A percentile compares a stretch with the other conserved stretches of the same genome.
Conservation (phyloP, 2,888 invertebrate species). For the Elmis aenea region DNA sequence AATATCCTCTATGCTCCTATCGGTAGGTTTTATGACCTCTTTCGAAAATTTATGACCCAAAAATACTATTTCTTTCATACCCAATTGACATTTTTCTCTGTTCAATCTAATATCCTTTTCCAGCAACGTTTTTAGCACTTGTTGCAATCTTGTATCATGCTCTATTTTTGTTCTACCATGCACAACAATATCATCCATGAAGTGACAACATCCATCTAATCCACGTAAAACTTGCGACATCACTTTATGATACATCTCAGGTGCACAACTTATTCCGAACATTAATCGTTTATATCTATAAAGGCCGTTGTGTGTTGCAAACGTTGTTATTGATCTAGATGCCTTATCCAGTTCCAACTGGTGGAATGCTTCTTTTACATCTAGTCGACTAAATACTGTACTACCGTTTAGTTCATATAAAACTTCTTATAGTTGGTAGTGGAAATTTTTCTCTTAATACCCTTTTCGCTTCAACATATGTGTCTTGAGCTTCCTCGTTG, state of each 20-base stretch:
- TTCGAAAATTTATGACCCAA: constrained; percentile 30
- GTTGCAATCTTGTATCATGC: constrained; percentile 30
- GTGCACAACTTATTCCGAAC: constrained; percentile 41
- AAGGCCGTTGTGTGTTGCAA: constrained; percentile 36
- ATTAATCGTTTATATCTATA: constrained; percentile 39
- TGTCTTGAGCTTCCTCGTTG: too few relatives aligned
- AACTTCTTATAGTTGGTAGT: constrained; percentile 24
- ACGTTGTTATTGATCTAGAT: constrained; percentile 38
- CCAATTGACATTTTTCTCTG: constrained; percentile 32
- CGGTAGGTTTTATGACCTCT: constrained; percentile 29
- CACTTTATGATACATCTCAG: constrained; percentile 43
- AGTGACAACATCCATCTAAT: constrained; percentile 35
- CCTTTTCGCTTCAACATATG: too few relatives aligned
- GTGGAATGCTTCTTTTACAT: constrained; percentile 38
- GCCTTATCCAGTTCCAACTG: constrained; percentile 34
- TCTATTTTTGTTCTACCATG: constrained; percentile 28
- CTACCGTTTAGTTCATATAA: constrained; percentile 18
- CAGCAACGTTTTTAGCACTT: constrained; percentile 27
- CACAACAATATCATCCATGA: constrained; percentile 41
- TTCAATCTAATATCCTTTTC: constrained; percentile 28
- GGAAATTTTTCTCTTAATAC: constrained; percentile 23
- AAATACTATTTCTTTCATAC: constrained; percentile 25
- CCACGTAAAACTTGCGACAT: constrained; percentile 34
- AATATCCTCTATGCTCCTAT: constrained; percentile 28
- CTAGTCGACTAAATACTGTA: constrained; percentile 30